Conservation (phyloP, 1,140 invertebrate species). For the Diorhabda sublineata region DNA sequence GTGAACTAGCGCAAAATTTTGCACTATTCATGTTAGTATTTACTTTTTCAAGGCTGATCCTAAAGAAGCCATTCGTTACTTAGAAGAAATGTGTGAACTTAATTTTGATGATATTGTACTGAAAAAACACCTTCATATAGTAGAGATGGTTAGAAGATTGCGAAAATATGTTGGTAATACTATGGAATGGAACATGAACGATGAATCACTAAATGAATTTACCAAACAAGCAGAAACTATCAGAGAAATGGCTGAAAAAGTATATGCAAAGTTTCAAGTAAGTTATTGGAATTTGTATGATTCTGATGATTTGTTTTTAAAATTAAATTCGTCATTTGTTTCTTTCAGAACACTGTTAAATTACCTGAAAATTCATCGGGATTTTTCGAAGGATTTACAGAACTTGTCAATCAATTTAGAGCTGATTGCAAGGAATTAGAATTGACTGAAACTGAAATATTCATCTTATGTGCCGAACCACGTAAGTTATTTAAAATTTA, state of each 20-base stretch:
- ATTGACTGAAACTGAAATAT: slow-evolving; percentile 54
- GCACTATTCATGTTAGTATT: slow-evolving; percentile 30
- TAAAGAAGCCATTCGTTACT: slow-evolving; percentile 48
- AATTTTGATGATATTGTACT: slow-evolving; percentile 73
- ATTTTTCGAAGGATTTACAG: slow-evolving; percentile 58
- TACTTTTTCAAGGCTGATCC: slow-evolving; percentile 43
- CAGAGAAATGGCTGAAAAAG: slow-evolving; percentile 54
- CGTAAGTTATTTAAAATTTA: slow-evolving; percentile 35
- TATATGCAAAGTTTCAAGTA: slow-evolving; percentile 33
- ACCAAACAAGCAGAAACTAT: slow-evolving; percentile 63
- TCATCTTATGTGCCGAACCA: slow-evolving; percentile 51
- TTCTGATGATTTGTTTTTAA: not conserved
- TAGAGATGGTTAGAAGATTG: slow-evolving; percentile 68
- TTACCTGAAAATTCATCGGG: slow-evolving; percentile 48
- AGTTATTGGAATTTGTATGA: not conserved
- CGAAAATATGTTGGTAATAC: slow-evolving; percentile 72
- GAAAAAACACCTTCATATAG: slow-evolving; percentile 77
- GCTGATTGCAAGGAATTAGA: slow-evolving; percentile 56
- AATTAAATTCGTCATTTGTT: slow-evolving; percentile 4
- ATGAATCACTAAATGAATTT: slow-evolving; percentile 59
- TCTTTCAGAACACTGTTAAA: slow-evolving; percentile 50
- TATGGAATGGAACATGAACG: slow-evolving; percentile 63
- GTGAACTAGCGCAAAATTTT: slow-evolving; percentile 4
- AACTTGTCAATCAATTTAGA: slow-evolving; percentile 55
- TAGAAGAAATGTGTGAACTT: slow-evolving; percentile 61